phyloP scores from a whole-genome alignment of 2,797 vertebrate species.

The Centroberyx gerrardi region DNA sequence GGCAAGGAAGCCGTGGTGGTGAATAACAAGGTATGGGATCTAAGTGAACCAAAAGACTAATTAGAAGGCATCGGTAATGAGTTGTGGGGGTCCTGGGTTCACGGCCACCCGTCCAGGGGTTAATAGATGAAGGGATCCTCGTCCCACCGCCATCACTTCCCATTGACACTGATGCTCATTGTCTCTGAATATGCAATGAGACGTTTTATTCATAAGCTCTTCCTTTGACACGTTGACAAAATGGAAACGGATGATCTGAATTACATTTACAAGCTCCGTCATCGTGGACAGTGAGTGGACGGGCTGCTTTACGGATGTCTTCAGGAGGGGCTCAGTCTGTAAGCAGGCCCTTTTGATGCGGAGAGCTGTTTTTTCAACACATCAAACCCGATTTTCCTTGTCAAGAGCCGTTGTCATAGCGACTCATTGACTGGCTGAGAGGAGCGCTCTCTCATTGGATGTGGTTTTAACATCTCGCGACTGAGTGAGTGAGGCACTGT shows the following conservation, averaged over 20 bases:
- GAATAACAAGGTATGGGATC: constrained; percentile 71
- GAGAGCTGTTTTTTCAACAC: constrained; percentile 33
- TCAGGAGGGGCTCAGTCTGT: constrained; percentile 7
- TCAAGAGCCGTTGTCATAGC: constrained; percentile 73
- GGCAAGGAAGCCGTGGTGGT: constrained; percentile 56
- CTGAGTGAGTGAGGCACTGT: constrained; percentile 53
- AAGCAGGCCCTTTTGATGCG: constrained; percentile 30
- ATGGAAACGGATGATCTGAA: constrained; percentile 51
- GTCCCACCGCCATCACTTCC: constrained; percentile 47
- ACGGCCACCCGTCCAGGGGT: constrained; percentile 65
- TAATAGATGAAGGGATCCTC: constrained; percentile 70
- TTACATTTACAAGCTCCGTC: constrained; percentile 40
- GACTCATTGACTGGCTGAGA: constrained; percentile 56
- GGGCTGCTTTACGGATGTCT: neutral
- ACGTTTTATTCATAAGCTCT: constrained; percentile 45
- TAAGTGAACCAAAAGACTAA: constrained; percentile 77
- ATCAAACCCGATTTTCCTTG: constrained; percentile 58
- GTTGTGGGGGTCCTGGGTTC: constrained; percentile 56
- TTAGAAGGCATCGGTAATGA: constrained; percentile 79
- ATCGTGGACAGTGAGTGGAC: constrained; percentile 35
- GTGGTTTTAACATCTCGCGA: constrained; percentile 56
- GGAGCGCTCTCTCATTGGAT: constrained; percentile 43
- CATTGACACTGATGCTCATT: constrained; percentile 53
- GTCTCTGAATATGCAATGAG: constrained; percentile 54
- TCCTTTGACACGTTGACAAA: constrained; percentile 34